Evolutionary conservation across 2,113 vertebrate species (phyloP).

Genomic region (Misgurnus anguillicaudatus): DNA sequence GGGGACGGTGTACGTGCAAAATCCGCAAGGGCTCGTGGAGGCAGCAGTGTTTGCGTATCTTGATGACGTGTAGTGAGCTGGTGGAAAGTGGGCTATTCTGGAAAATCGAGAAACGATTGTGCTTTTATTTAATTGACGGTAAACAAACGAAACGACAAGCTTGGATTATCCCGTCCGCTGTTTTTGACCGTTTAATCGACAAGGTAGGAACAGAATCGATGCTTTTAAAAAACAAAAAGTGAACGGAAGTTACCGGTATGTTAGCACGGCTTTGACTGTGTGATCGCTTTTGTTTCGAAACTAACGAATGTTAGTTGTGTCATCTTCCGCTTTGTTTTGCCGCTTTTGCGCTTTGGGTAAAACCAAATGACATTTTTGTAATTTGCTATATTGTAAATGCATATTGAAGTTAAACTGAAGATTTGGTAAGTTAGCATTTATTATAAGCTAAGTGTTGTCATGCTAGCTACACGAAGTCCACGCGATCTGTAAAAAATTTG

Average conservation of each 20-base stretch:
- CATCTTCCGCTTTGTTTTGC: not conserved
- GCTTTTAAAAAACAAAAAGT: not conserved
- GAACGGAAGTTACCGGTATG: not conserved
- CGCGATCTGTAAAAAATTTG: not conserved
- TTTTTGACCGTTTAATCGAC: not conserved
- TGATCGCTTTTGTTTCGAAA: not conserved
- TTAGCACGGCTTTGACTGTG: not conserved
- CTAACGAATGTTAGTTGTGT: not conserved
- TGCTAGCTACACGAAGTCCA: no score
- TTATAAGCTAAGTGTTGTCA: no score
- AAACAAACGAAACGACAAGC: not conserved
- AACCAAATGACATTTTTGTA: not conserved
- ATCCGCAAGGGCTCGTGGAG: slow-evolving; percentile 12
- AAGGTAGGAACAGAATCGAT: slow-evolving; percentile 31
- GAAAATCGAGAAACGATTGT: slow-evolving; percentile 24
- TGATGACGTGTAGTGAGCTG: slow-evolving; percentile 18
- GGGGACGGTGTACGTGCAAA: slow-evolving; percentile 50
- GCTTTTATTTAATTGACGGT: not conserved
- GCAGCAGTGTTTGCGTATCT: not conserved
- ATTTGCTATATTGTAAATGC: not conserved
- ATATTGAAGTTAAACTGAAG: no score
- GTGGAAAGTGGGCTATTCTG: not conserved
- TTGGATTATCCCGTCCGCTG: not conserved
- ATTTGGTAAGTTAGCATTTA: no score
- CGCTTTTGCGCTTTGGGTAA: not conserved